Conservation (phyloP, 2,888 invertebrate genomes). For the Hecatera dysodea region DNA sequence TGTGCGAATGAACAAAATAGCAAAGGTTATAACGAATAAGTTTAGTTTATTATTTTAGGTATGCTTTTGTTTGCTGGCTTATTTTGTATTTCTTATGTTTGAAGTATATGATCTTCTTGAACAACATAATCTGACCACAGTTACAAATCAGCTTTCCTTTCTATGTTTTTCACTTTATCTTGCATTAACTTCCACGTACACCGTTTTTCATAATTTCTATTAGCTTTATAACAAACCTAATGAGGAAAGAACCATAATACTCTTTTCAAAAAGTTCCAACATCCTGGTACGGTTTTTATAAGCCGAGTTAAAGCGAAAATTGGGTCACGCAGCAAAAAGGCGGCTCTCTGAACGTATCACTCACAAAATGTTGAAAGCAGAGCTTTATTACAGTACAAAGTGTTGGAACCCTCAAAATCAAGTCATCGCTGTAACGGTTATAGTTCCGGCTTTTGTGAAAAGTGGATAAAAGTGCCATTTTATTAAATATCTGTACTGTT, state of each 20-base stretch:
- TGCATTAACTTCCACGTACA: not conserved
- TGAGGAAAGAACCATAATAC: not conserved
- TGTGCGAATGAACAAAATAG: not conserved
- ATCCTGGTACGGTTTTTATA: constrained; percentile 6
- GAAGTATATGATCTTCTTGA: too few relatives aligned
- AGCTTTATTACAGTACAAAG: constrained; percentile 21
- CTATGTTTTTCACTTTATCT: not conserved
- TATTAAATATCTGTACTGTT: too few relatives aligned
- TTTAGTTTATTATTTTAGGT: not conserved
- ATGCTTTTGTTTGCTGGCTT: not conserved
- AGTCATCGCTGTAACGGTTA: constrained; percentile 4
- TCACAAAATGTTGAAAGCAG: constrained; percentile 33
- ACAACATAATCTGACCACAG: not conserved
- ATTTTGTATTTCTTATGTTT: not conserved
- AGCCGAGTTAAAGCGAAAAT: constrained; percentile 25
- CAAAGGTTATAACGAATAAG: not conserved
- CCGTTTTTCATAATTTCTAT: not conserved
- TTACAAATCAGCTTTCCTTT: not conserved
- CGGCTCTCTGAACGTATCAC: constrained; percentile 18
- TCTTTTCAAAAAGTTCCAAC: constrained; percentile 8
- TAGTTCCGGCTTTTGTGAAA: not conserved
- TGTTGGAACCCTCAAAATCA: constrained; percentile 22
- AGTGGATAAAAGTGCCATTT: not conserved
- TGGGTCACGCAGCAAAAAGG: constrained; percentile 39
- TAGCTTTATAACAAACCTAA: not conserved